phyloP scores from a whole-genome alignment of 2,797 vertebrate genomes.

The Podarcis lilfordi region DNA sequence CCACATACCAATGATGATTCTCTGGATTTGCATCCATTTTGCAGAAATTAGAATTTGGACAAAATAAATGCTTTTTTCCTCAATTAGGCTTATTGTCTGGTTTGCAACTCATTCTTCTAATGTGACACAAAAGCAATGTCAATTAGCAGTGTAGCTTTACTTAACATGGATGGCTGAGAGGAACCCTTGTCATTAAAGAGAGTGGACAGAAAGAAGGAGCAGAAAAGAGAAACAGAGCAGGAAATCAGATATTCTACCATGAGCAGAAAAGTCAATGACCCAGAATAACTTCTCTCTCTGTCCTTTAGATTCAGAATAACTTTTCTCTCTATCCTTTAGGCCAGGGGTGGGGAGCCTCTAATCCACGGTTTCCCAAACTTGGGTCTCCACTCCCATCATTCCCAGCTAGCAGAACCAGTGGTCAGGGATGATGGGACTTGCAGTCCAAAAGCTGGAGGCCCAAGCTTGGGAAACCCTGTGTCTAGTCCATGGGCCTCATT shows the following conservation, averaged over 20 bases:
- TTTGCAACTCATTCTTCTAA: slow-evolving; percentile 11
- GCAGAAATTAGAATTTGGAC: slow-evolving; percentile 15
- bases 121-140: slow-evolving; percentile 12
- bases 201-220: background rate
- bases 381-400: too few species aligned
- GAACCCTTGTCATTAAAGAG: slow-evolving; percentile 9
- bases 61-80: slow-evolving; percentile 1
- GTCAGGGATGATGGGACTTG: too few species aligned
- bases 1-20: background rate
- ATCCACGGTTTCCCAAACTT: too few species aligned
- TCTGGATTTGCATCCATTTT: background rate
- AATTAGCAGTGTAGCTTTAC: slow-evolving; percentile 39
- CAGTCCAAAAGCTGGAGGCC: too few species aligned
- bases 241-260: slow-evolving; percentile 21
- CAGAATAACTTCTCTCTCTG: slow-evolving; percentile 14
- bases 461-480: too few species aligned
- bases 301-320: slow-evolving; percentile 11
- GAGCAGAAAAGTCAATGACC: slow-evolving; percentile 30
- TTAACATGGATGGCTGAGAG: slow-evolving; percentile 16
- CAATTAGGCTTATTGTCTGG: slow-evolving; percentile 1
- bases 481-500: too few species aligned
- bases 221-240: background rate
- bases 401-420: too few species aligned
- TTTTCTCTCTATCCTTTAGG: too few species aligned
- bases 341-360: too few species aligned